Evolutionary conservation across 37 sponge, comb jelly and placozoan species (phyloP).

Genomic region (Spongilla lacustris): DNA sequence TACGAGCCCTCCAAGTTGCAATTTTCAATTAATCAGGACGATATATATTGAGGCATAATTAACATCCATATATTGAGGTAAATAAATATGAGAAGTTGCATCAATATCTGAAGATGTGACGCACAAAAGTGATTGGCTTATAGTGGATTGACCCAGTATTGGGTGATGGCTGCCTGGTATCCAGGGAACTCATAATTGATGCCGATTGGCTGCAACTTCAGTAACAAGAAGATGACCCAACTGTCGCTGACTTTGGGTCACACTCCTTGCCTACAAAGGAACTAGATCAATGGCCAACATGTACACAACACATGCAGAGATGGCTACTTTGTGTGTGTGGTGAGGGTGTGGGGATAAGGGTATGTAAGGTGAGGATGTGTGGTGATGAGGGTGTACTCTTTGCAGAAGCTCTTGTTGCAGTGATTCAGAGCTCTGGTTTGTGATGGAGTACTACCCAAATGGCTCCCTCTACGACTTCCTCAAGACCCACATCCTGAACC

Average conservation of each 20-base stretch:
- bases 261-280: slow-evolving; percentile 54
- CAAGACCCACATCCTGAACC: slow-evolving; percentile 21
- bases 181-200: slow-evolving; percentile 92
- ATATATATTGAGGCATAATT: too few relatives aligned
- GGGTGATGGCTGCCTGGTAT: slow-evolving; percentile 46
- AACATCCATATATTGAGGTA: too few relatives aligned
- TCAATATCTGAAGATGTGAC: too few relatives aligned
- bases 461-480: slow-evolving; percentile 73
- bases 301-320: not conserved
- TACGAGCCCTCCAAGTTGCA: too few relatives aligned
- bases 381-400: not conserved
- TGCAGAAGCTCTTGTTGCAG: not conserved
- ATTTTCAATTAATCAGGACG: too few relatives aligned
- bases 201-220: slow-evolving; percentile 77
- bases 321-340: not conserved
- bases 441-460: slow-evolving; percentile 57
- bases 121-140: too few relatives aligned
- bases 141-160: too few relatives aligned
- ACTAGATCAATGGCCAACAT: not conserved
- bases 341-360: too few relatives aligned
- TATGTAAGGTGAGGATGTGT: too few relatives aligned
- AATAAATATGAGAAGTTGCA: too few relatives aligned
- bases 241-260: slow-evolving; percentile 39
- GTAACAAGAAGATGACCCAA: slow-evolving; percentile 53
- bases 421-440: slow-evolving; percentile 48